A percentile compares a stretch with the other conserved stretches of the same genome.
Evolutionary conservation across 1,140 invertebrate species (phyloP).

Genomic region (Drosophila burlai): DNA sequence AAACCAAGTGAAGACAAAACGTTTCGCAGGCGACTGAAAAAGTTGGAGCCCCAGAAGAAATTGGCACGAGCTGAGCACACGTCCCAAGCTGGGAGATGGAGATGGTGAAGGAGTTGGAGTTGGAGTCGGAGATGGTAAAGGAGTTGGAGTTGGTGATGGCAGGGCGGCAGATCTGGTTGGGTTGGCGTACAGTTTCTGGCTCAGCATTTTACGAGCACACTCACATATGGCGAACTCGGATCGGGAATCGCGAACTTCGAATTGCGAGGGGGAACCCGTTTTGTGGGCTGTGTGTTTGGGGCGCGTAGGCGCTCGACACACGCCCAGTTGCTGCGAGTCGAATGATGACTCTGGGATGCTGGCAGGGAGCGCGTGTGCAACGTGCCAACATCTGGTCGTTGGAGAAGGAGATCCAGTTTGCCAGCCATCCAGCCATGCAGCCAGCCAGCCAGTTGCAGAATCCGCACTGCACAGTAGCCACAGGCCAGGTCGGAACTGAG

Average conservation of each 20-base stretch:
- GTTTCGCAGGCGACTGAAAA: slow-evolving; percentile 65
- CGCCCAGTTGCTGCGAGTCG: slow-evolving; percentile 37
- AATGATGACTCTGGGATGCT: slow-evolving; percentile 14
- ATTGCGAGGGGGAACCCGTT: slow-evolving; percentile 68
- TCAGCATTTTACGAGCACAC: slow-evolving; percentile 67
- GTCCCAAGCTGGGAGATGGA: slow-evolving; percentile 41
- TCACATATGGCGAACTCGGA: slow-evolving; percentile 68
- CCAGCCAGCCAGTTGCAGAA: not conserved
- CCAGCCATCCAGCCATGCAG: slow-evolving; percentile 2
- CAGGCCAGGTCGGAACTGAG: slow-evolving; percentile 50
- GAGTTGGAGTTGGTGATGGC: slow-evolving; percentile 1
- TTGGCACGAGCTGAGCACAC: slow-evolving; percentile 81
- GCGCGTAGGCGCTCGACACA: slow-evolving; percentile 72
- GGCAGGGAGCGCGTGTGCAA: slow-evolving; percentile 64
- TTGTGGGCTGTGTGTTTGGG: slow-evolving; percentile 69
- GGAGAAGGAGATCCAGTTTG: slow-evolving; percentile 66
- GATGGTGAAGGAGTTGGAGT: slow-evolving; percentile 11
- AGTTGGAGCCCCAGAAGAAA: slow-evolving; percentile 60
- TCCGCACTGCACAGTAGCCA: slow-evolving; percentile 58
- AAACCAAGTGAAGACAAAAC: slow-evolving; percentile 67
- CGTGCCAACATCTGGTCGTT: slow-evolving; percentile 73
- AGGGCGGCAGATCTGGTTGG: slow-evolving; percentile 25
- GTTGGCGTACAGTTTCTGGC: slow-evolving; percentile 72
- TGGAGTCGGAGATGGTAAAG: not conserved
- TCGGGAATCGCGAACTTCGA: slow-evolving; percentile 8